These are phyloP conservation scores for Burhinus bistriatus DNA, from an alignment of 2,113 vertebrate genomes.

Conservation along the genomic window DNA sequence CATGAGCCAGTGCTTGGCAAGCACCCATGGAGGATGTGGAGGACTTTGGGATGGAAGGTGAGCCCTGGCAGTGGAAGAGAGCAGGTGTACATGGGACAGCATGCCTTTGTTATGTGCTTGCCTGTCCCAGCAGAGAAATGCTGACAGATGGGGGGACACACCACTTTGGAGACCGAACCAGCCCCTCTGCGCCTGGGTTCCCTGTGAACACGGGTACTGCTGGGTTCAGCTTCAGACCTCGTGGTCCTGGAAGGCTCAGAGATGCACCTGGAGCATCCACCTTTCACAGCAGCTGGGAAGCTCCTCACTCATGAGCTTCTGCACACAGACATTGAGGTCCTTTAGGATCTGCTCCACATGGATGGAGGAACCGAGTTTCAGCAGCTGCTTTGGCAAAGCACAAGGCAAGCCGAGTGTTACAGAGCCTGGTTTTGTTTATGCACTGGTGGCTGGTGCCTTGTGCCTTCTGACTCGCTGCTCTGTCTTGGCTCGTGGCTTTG, in stretches of 20 bases:
- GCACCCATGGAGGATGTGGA: accelerated
- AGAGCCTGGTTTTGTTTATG: background rate
- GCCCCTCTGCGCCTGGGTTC: background rate
- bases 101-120: background rate
- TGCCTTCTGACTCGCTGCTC: background rate
- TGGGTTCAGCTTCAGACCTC: background rate
- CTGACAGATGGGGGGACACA: background rate
- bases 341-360: accelerated
- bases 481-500: accelerated
- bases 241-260: background rate
- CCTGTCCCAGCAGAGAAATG: background rate
- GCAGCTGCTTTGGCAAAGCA: background rate
- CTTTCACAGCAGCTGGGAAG: background rate
- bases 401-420: accelerated
- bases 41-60: background rate
- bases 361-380: background rate
- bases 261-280: accelerated
- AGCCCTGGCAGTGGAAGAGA: background rate
- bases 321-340: background rate
- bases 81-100: accelerated
- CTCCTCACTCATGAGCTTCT: background rate
- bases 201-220: accelerated
- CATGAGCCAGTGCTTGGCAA: background rate
- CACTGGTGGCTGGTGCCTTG: background rate
- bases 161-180: background rate